Evolutionary conservation across 2,797 vertebrate genomes (phyloP).

Genomic region (Erpetoichthys calabaricus): DNA sequence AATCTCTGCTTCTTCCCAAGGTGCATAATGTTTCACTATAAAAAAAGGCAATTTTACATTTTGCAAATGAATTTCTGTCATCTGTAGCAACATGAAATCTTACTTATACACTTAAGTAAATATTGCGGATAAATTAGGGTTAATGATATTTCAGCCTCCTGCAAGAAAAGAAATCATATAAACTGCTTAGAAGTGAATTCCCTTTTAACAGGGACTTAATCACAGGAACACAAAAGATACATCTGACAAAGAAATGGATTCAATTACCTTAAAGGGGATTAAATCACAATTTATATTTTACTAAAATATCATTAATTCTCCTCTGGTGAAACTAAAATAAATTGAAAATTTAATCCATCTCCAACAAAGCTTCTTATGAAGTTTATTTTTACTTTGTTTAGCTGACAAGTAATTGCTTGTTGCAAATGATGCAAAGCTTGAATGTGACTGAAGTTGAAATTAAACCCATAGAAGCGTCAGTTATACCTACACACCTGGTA

Average conservation of each 20-base stretch:
- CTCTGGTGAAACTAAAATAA: background rate
- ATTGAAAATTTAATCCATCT: background rate
- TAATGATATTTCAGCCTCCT: background rate
- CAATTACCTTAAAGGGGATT: conserved; percentile 2
- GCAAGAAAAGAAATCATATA: conserved; percentile 1
- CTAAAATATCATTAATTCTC: conserved; percentile 4
- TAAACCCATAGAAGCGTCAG: too few species aligned
- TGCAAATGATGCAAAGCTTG: background rate
- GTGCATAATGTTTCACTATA: too few species aligned
- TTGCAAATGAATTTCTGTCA: too few species aligned
- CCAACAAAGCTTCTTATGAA: background rate
- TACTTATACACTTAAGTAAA: too few species aligned
- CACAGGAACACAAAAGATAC: conserved; percentile 1
- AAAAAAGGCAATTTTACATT: too few species aligned
- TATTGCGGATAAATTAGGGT: background rate
- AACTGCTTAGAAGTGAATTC: conserved; percentile 3
- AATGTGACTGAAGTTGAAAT: background rate
- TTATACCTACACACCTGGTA: too few species aligned
- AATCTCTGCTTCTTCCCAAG: too few species aligned
- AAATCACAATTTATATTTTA: conserved; percentile 3
- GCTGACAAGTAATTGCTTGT: background rate
- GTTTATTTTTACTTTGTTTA: background rate
- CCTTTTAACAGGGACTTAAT: conserved; percentile 4
- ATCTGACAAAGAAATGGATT: conserved; percentile 3
- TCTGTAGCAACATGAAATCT: too few species aligned